A percentile compares a stretch with the other conserved stretches of the same genome.
These are phyloP conservation scores for Spermophilus dauricus DNA, from an alignment of 2,113 vertebrate species.

Conservation along the genomic window DNA sequence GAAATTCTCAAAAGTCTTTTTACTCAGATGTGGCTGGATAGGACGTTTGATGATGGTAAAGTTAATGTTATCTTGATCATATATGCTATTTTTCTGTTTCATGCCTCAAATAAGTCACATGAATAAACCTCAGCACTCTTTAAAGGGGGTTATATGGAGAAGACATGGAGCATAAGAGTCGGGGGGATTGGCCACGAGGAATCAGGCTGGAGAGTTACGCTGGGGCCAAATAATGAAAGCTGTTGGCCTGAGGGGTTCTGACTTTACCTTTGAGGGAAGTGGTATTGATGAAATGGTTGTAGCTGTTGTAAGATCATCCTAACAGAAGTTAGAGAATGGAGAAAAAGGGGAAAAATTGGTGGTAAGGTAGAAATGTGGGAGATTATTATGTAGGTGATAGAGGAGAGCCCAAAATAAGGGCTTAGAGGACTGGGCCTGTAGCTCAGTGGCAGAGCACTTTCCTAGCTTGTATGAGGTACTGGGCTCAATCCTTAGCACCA, in stretches of 20 bases:
- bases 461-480: too few relatives aligned
- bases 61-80: constrained; percentile 31
- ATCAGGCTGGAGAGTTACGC: not conserved
- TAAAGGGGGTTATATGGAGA: not conserved
- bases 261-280: not conserved
- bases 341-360: not conserved
- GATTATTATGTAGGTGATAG: not conserved
- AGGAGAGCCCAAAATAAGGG: not conserved
- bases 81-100: constrained; percentile 33
- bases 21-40: not conserved
- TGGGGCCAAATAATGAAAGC: not conserved
- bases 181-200: not conserved
- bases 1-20: not conserved
- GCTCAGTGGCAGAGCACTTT: too few relatives aligned
- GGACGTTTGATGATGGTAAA: not conserved
- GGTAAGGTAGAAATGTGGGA: too few relatives aligned
- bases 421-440: too few relatives aligned
- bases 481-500: too few relatives aligned
- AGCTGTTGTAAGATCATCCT: not conserved
- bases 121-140: not conserved
- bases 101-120: not conserved
- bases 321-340: not conserved
- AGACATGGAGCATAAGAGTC: not conserved
- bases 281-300: too few relatives aligned
- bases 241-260: not conserved